Base-by-base conservation (phyloP, 2,888 invertebrate genomes). In the Meiosimyza platycephala region DNA sequence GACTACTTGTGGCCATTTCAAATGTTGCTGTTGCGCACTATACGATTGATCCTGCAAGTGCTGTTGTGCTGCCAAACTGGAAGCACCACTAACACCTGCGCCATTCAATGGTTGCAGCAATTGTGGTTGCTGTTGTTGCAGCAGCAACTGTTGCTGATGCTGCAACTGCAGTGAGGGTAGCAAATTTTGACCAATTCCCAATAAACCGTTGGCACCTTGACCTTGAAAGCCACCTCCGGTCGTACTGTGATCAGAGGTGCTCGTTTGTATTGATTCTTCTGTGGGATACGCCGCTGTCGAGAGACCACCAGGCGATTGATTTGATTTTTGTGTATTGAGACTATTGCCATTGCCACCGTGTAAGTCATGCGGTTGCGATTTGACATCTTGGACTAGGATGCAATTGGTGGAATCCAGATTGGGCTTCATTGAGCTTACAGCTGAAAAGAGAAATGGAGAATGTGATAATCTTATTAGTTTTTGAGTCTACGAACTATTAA, bases 341-440 rank as follows among this genome's bases (percentile, higher is more conserved):
- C 40, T 40, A 40, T 40, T 40, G 76, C 79, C 78, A 33, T 79
- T 77, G 65, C 75, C 77, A 87, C 94, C 94, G 86, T 94, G 93
- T 88, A 95, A 93, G 88, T 95, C 95, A 86, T 95, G 94, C 83
- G 95, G 94, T 82, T 95, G 93, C 83, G 94, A 94, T 74, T 87
- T 87, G 68, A 87, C 87, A 82, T 87, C 95, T 91, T 95, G 95
- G 86, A 95, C 95, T 88, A 95, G 90, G 87, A 95, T 94, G 89
- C 95, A 95, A 89, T 95, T 95, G 85, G 94, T 91, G 89, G 93
- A 92, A 90, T 95, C 95, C 91, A 94, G 92, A 89, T 92, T 93
- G 87, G 93, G 93, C 89, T 94, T 93, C 94, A 95, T 95, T 87
- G 95, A 95, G 90, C 93, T 95, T 89, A 95, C 93, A 87, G 94